Base-by-base conservation (phyloP, 2,797 vertebrate species). In the Sphenopsis melanotis region DNA sequence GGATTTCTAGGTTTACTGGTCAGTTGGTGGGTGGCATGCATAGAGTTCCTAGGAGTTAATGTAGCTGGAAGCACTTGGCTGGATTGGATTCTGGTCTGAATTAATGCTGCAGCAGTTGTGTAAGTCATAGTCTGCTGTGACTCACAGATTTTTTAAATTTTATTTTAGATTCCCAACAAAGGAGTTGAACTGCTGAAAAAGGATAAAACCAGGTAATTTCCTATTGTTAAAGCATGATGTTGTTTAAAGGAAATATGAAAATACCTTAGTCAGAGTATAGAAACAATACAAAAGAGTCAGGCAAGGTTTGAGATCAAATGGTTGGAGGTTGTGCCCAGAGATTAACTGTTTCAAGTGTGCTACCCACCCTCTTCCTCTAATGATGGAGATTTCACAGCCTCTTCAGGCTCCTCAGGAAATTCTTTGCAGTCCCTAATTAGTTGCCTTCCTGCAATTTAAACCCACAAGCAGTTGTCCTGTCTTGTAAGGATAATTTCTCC, bases 151-250 rank as follows among this genome's bases (percentile, higher is more conserved):
- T 85, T 68, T 90, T 6, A 0, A 5, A 16, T 76, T 89, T 50
- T 56, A 14, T 96, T 97, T 65, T 91, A 98, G 98, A 98, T 98
- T 96, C 98, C 98, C 42, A 98, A 98, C 96, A 98, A 98, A 97
- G 97, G 98, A 87, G 97, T 98, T 93, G 98, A 98, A 76, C 89
- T 98, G 74, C 91, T 98, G 90, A 98, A 98, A 90, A 98, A 98
- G 95, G 98, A 98, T 92, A 98, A 98, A 96, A 97, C 96, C 36
- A 97, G 98, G 98, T 98, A 98, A 98, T 93, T 90, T 85, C 11
- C 12, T 85, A 24, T 52, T 83, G 60, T 78, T 81, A 75, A 80
- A 85, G 41, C 44, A 85, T 66, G 9, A 26, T 37, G 26, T 46
- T 84, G 16, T 70, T 74, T 52, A 53, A 84, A 87, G 65, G 20